These are phyloP conservation scores for Microplitis demolitor DNA, from an alignment of 1,140 invertebrate genomes.

Conservation along the genomic window DNA sequence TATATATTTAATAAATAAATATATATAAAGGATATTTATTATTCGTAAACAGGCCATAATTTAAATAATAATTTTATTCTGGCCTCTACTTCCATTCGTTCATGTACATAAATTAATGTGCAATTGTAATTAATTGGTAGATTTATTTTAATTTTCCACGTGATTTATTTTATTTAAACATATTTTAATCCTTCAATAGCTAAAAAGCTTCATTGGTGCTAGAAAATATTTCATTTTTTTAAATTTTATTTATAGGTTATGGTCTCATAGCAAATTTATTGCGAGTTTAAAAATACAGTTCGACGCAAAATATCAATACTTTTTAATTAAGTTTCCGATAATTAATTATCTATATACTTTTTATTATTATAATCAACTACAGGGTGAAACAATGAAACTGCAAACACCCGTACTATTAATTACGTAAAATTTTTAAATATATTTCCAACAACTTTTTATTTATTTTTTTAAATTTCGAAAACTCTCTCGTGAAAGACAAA, in stretches of 20 bases:
- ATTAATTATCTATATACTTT: constrained; percentile 4
- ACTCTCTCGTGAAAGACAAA: neutral
- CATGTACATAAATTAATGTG: too few relatives aligned
- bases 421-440: constrained; percentile 11
- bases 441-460: constrained; percentile 12
- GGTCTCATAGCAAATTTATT: too few relatives aligned
- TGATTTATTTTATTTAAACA: too few relatives aligned
- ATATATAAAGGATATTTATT: too few relatives aligned
- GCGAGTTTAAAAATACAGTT: constrained; percentile 5
- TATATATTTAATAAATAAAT: too few relatives aligned
- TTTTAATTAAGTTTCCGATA: neutral
- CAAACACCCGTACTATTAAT: constrained; percentile 1
- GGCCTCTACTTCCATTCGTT: too few relatives aligned
- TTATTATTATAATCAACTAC: constrained; percentile 29
- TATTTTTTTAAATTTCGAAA: neutral
- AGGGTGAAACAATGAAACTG: constrained; percentile 40
- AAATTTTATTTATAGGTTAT: too few relatives aligned
- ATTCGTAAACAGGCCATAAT: too few relatives aligned
- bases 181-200: too few relatives aligned
- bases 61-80: too few relatives aligned
- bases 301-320: neutral
- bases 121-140: too few relatives aligned
- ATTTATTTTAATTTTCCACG: too few relatives aligned
- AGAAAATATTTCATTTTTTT: neutral
- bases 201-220: neutral